phyloP scores from a whole-genome alignment of 2,797 vertebrate genomes.

The Anguilla megastoma region DNA sequence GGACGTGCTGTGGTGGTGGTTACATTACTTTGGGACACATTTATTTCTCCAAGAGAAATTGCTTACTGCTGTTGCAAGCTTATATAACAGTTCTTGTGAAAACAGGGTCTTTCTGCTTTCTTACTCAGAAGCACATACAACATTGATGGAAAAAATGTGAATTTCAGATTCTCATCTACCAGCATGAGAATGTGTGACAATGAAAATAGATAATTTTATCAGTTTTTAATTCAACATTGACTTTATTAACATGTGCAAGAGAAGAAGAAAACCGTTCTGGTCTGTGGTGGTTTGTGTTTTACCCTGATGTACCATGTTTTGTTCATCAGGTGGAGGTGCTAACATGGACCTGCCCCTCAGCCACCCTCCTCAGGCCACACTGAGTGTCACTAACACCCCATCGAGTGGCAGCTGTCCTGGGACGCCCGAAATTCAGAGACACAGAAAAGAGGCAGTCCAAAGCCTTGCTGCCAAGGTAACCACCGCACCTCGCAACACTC shows the following conservation, averaged over 20 bases:
- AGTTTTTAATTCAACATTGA: background rate
- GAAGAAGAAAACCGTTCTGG: constrained; percentile 57
- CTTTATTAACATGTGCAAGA: background rate
- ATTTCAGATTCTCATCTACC: background rate
- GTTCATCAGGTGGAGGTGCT: constrained; percentile 71
- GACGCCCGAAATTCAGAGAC: constrained; percentile 75
- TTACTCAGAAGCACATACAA: background rate
- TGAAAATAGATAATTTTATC: background rate
- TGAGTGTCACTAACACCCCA: constrained; percentile 66
- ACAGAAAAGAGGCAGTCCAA: constrained; percentile 80
- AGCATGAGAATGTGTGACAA: background rate
- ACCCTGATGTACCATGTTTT: constrained; percentile 8
- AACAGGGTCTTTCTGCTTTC: background rate
- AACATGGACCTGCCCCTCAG: constrained; percentile 83
- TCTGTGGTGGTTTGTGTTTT: background rate
- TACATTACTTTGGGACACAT: background rate
- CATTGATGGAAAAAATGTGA: background rate
- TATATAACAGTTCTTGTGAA: background rate
- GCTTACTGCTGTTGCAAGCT: background rate
- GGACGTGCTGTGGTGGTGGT: background rate
- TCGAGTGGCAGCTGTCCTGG: constrained; percentile 69
- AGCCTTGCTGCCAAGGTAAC: constrained; percentile 88
- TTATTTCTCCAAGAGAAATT: background rate
- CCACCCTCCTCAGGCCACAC: constrained; percentile 75
- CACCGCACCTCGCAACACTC: background rate